These are phyloP conservation scores for Sceloporus undulatus DNA, from an alignment of 2,113 vertebrate species.

Conservation along the genomic window DNA sequence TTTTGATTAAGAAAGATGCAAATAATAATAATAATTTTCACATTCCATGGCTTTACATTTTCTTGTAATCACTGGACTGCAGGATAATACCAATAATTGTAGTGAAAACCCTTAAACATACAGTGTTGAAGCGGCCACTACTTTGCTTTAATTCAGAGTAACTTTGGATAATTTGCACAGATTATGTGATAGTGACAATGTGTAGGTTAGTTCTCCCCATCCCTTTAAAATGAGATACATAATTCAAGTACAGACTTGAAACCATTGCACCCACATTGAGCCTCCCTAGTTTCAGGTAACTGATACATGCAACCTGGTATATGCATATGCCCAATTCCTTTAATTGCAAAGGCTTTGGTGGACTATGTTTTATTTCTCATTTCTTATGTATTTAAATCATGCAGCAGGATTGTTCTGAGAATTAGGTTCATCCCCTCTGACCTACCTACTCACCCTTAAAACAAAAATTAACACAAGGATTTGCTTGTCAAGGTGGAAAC, in stretches of 20 bases:
- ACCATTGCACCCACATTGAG: slow-evolving; percentile 63
- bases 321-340: slow-evolving; percentile 75
- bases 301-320: slow-evolving; percentile 81
- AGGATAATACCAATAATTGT: slow-evolving; percentile 69
- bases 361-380: slow-evolving; percentile 70
- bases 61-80: slow-evolving; percentile 55
- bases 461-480: slow-evolving; percentile 54
- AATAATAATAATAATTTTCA: slow-evolving; percentile 59
- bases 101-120: slow-evolving; percentile 81
- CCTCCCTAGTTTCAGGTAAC: slow-evolving; percentile 72
- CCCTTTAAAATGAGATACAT: slow-evolving; percentile 61
- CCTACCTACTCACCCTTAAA: slow-evolving; percentile 64
- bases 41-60: slow-evolving; percentile 73
- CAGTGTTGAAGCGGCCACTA: slow-evolving; percentile 75
- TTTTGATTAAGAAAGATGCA: slow-evolving; percentile 52
- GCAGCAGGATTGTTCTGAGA: slow-evolving; percentile 81
- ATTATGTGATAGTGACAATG: slow-evolving; percentile 66
- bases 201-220: slow-evolving; percentile 36
- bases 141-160: slow-evolving; percentile 72
- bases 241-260: slow-evolving; percentile 65
- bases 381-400: slow-evolving; percentile 74
- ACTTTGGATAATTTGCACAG: slow-evolving; percentile 71
- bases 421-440: slow-evolving; percentile 62
- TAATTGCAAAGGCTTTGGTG: slow-evolving; percentile 77
- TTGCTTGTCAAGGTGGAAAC: slow-evolving; percentile 58